Conservation (phyloP, 2,888 invertebrate genomes). For the Nezara viridula region DNA sequence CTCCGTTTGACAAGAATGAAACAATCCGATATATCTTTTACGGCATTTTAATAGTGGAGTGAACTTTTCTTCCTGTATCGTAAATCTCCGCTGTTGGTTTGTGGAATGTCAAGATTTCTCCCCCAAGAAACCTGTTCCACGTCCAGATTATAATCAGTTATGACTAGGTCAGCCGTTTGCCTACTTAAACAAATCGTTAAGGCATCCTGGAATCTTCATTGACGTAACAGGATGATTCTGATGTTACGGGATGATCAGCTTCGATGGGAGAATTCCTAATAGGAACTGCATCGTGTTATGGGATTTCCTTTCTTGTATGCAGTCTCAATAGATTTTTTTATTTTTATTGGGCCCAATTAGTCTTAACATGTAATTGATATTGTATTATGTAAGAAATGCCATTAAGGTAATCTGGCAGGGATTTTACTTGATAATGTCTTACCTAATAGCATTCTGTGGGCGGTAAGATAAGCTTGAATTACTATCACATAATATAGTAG, state of each 20-base stretch:
- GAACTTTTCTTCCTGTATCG: slow-evolving; percentile 26
- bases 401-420: background rate
- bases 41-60: background rate
- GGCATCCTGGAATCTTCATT: slow-evolving; percentile 16
- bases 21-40: slow-evolving; percentile 14
- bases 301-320: slow-evolving; percentile 2
- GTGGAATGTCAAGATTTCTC: slow-evolving; percentile 43
- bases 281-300: slow-evolving; percentile 1
- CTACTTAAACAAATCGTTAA: slow-evolving; percentile 1
- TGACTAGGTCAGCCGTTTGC: slow-evolving; percentile 38
- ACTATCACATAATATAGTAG: background rate
- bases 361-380: background rate
- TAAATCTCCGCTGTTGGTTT: slow-evolving; percentile 9
- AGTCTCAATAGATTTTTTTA: background rate
- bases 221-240: slow-evolving; percentile 8
- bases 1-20: background rate
- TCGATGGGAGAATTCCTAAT: background rate
- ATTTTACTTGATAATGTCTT: background rate
- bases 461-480: background rate
- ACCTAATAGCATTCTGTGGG: background rate
- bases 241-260: background rate
- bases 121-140: slow-evolving; percentile 3
- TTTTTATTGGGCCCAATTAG: background rate
- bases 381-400: background rate
- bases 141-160: background rate